Base-by-base conservation (phyloP, 2,113 vertebrate species). In the Narcine bancroftii region DNA sequence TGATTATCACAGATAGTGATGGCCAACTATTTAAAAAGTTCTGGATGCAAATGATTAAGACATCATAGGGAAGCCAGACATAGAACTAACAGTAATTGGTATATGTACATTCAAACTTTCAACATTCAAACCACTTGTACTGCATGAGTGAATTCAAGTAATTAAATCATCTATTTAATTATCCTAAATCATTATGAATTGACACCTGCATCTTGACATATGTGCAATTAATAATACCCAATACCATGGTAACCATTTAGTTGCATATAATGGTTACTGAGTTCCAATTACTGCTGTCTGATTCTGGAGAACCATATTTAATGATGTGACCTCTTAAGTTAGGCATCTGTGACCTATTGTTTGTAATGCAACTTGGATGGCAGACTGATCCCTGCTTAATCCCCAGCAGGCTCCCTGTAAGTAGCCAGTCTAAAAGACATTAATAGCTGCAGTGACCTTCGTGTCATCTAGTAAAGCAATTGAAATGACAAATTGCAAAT, bases 401-500 rank as follows among this genome's bases (percentile, higher is more conserved):
- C 39, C 89, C 63, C 63, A 71, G 63, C 66, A 91, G 71, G 71
- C 89, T 69, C 63, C 63, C 60, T 91, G 89, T 69, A 91, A 71
- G 60, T 91, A 66, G 63, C 42, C 26, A 60, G 36, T 66, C 45
- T 91, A 39, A 47, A 87, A 87, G 89, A 91, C 42, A 39, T 69
- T 91, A 91, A 66, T 47, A 91, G 89, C 65, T 29, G 65, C 63
- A 69, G 89, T 66, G 89, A 91, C 89, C 89, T 91, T 91, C 65
- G 66, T 69, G 63, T 63, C 89, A 69, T 33, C 65, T 63, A 47
- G 89, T 69, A 47, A 69, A 91, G 36, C 89, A 69, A 65, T 91
- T 69, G 42, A 47, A 69, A 91, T 91, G 69, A 69, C 65, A 91
- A 91, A 91, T 87, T 87, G 56, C 81, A 87, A 60, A 60, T 60